phyloP scores from a whole-genome alignment of 2,888 invertebrate species.

The Pheosia gnoma region DNA sequence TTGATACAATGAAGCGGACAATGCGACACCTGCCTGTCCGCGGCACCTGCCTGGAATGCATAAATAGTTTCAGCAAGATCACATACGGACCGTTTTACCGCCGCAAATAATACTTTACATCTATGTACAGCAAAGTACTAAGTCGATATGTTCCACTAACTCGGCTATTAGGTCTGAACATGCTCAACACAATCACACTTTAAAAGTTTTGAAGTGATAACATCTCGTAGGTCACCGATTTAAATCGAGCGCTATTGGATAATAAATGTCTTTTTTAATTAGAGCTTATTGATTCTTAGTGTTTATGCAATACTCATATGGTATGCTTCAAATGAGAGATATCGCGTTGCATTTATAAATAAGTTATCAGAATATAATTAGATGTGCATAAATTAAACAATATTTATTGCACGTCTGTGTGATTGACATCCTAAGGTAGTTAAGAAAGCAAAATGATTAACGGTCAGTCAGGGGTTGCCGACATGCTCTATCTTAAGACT shows the following conservation, averaged over 20 bases:
- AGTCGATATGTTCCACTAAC: no score
- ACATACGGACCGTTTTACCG: constrained; percentile 38
- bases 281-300: no score
- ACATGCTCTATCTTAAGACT: constrained; percentile 36
- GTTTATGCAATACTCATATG: background rate
- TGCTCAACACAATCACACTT: no score
- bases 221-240: no score
- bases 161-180: no score
- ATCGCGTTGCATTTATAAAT: constrained; percentile 6
- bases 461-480: constrained; percentile 35
- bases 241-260: no score
- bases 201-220: no score
- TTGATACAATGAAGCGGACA: constrained; percentile 72
- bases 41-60: constrained; percentile 75
- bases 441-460: constrained; percentile 31
- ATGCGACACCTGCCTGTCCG: constrained; percentile 72
- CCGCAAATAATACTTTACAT: constrained; percentile 7
- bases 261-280: no score
- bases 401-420: constrained; percentile 26
- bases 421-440: constrained; percentile 31
- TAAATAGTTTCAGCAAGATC: constrained; percentile 63
- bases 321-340: background rate
- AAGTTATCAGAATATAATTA: constrained; percentile 10
- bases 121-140: constrained; percentile 7
- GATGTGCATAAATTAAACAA: constrained; percentile 22